Base-by-base conservation (phyloP, 2,888 invertebrate genomes). In the Watsonalla binaria region DNA sequence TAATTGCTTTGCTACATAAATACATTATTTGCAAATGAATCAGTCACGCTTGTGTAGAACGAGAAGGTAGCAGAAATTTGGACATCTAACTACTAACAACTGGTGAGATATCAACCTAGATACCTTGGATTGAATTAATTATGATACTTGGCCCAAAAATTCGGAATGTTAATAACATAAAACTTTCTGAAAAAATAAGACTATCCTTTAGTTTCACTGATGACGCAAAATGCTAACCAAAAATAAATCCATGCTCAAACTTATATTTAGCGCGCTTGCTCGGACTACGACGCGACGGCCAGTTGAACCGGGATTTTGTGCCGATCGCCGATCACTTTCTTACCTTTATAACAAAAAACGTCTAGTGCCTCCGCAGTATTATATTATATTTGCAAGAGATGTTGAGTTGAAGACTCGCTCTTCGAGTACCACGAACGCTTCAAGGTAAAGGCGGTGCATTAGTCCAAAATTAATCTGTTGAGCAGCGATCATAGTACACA, bases 191-290 rank as follows among this genome's bases (percentile, higher is more conserved):
- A 68, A 64, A 60, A 63, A 56, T 53, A 61, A 64, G 68, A 61
- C 65, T 58, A 51, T 59, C 59, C 56, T 55, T 62, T 66, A 70
- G 70, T 65, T 73, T 73, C 72, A 80, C 74, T 78, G 84, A 86
- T 90, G 91, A 90, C 90, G 91, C 80, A 82, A 84, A 88, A 86
- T 83, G 76, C 79, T 74, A 71, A 80, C 88, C 84, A 70, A 87
- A 90, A 91, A 91, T 91, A 91, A 84, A 87, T 87, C 78, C 79
- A 89, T 80, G 87, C 89, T 86, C 88, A 82, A 82, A 85, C 72
- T 83, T 91, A 91, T 90, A 90, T 91, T 91, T 91, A 91, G 91
- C 84, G 70, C 86, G 82, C 80, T 78, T 82, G 87, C 82, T 79
- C 83, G 76, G 76, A 80, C 79, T 75, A 74, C 82, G 81, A 76